Base-by-base conservation (phyloP, 1,140 invertebrate species). In the Heliconius congener region DNA sequence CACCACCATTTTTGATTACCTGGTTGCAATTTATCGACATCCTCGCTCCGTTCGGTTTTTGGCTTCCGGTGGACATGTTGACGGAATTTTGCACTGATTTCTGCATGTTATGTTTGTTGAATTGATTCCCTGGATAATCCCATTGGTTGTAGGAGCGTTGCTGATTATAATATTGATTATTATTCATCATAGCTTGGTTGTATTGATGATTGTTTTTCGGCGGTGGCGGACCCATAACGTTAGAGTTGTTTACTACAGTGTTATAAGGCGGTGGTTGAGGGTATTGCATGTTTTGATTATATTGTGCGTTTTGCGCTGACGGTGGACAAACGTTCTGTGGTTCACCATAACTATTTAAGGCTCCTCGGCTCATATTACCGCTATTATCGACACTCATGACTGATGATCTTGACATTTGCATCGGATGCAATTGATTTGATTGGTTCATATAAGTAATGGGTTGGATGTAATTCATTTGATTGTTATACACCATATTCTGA, bases 391-490 rank as follows among this genome's bases (percentile, higher is more conserved):
- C 91, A 73, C 93, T 94, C 93, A 94, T 94, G 42, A 91, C 81
- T 0, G 93, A 94, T 0, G 91, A 93, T 52, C 91, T 87, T 0
- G 93, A 94, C 87, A 93, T 91, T 81, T 94, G 91, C 85, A 91
- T 83, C 16, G 87, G 89, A 85, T 94, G 92, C 72, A 94, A 88
- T 52, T 93, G 95, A 76, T 87, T 95, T 66, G 73, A 85, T 83
- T 95, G 95, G 78, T 94, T 95, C 0, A 84, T 75, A 18, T 94
- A 90, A 66, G 91, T 95, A 11, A 89, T 80, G 1, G 91, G 92
- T 76, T 94, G 93, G 60, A 93, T 95, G 55, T 93, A 95, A 30
- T 95, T 95, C 81, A 90, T 88, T 72, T 93, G 91, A 34, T 91
- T 92, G 70, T 87, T 91, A 74, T 91, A 93, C 8, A 83, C 78